Base-by-base conservation (phyloP, 2,797 vertebrate species). In the Erpetoichthys calabaricus region DNA sequence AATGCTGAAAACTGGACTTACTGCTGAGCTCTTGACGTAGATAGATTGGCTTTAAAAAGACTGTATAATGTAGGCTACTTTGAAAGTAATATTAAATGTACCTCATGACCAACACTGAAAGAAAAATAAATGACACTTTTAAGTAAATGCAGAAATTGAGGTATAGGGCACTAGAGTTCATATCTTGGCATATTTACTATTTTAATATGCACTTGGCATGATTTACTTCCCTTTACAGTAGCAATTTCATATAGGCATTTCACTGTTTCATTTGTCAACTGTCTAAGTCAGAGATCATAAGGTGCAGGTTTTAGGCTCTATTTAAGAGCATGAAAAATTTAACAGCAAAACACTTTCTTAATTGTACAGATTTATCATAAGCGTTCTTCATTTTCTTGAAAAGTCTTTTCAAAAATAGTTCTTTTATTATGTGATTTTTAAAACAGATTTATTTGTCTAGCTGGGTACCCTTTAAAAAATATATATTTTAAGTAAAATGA, bases 1-100 rank as follows among this genome's bases (percentile, higher is more conserved):
- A 85, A 85, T 74, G 81, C 60, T 61, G 79, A 78, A 80, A 77
- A 76, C 73, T 65, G 75, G 73, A 67, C 67, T 70, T 66, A 79
- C 78, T 72, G 72, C 80, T 81, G 79, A 65, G 80, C 59, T 69
- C 74, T 70, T 75, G 76, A 81, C 76, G 81, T 56, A 75, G 72
- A 81, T 59, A 77, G 70, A 79, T 54, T 75, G 68, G 63, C 73
- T 77, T 79, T 61, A 55, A 67, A 60, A 75, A 75, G 25, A 56
- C 68, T 78, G 65, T 54, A 67, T 76, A 80, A 83, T 73, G 59
- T 62, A 55, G 61, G 58, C 57, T 73, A 58, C 55, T 62, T 44
- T 2, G 60, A 67, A 73, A 66, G 45, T 70, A 72, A 75, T 68
- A 55, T 67, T 68, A 59, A 58, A 8, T 59, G 59, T 45, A 65